These are phyloP conservation scores for Megalurothrips usitatus DNA, from an alignment of 2,888 invertebrate species.

Conservation along the genomic window DNA sequence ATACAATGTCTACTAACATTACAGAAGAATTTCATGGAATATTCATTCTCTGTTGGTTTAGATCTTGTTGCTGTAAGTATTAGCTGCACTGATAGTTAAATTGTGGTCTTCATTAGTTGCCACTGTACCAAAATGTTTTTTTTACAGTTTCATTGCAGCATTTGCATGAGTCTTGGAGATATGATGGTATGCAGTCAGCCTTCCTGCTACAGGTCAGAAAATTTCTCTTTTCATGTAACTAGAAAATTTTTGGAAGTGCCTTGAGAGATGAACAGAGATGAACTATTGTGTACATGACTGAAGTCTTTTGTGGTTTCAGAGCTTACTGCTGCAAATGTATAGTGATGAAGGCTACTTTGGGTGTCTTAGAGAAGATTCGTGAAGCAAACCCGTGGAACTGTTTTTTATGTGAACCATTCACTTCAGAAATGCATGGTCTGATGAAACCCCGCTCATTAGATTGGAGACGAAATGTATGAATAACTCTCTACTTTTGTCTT, in stretches of 20 bases:
- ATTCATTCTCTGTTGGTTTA: not conserved
- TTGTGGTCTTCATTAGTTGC: too few species aligned
- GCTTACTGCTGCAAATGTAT: not conserved
- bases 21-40: not conserved
- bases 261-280: not conserved
- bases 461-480: not conserved
- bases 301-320: not conserved
- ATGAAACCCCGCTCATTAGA: not conserved
- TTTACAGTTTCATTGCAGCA: not conserved
- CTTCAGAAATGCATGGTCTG: not conserved
- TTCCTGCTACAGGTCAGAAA: not conserved
- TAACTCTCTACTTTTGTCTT: not conserved
- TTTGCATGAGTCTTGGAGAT: not conserved
- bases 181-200: not conserved
- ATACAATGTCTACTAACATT: not conserved
- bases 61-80: not conserved
- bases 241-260: not conserved
- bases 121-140: too few species aligned
- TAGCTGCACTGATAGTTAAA: not conserved
- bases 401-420: not conserved
- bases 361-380: not conserved
- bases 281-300: not conserved
- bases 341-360: not conserved
- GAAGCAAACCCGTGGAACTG: not conserved
- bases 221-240: not conserved